A percentile compares a stretch with the other conserved stretches of the same genome.
These are phyloP conservation scores for Teinopalpus imperialis DNA, from an alignment of 2,888 invertebrate species.

Conservation along the genomic window DNA sequence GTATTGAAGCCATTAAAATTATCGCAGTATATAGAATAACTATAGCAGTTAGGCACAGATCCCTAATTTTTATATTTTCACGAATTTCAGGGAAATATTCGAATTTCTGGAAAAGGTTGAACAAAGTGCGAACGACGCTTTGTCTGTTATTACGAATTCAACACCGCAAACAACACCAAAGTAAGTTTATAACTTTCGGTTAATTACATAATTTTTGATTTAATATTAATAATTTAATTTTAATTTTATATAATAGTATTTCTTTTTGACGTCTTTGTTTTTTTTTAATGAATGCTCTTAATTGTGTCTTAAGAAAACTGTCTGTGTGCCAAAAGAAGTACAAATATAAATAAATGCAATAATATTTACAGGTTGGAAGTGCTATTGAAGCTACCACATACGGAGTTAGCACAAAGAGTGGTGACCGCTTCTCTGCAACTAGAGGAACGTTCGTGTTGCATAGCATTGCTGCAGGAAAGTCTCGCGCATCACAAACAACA, in stretches of 20 bases:
- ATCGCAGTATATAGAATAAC: too few relatives aligned
- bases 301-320: too few relatives aligned
- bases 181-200: constrained; percentile 45
- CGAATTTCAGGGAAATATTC: constrained; percentile 79
- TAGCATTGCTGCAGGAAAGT: constrained; percentile 82
- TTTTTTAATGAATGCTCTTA: too few relatives aligned
- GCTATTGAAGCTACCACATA: constrained; percentile 77
- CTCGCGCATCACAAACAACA: constrained; percentile 79
- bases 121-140: constrained; percentile 73
- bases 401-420: constrained; percentile 83
- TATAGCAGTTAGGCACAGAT: too few relatives aligned
- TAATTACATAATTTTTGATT: too few relatives aligned
- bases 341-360: too few relatives aligned
- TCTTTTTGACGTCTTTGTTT: too few relatives aligned
- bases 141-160: constrained; percentile 64
- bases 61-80: too few relatives aligned
- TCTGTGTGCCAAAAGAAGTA: too few relatives aligned
- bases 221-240: too few relatives aligned
- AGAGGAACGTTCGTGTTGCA: constrained; percentile 83
- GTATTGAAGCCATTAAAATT: constrained; percentile 26
- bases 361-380: constrained; percentile 70
- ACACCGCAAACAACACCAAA: constrained; percentile 67
- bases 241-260: too few relatives aligned
- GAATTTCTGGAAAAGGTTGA: constrained; percentile 86
- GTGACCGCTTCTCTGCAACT: constrained; percentile 83